Base-by-base conservation (phyloP, 2,797 vertebrate species). In the Hydrophis major region DNA sequence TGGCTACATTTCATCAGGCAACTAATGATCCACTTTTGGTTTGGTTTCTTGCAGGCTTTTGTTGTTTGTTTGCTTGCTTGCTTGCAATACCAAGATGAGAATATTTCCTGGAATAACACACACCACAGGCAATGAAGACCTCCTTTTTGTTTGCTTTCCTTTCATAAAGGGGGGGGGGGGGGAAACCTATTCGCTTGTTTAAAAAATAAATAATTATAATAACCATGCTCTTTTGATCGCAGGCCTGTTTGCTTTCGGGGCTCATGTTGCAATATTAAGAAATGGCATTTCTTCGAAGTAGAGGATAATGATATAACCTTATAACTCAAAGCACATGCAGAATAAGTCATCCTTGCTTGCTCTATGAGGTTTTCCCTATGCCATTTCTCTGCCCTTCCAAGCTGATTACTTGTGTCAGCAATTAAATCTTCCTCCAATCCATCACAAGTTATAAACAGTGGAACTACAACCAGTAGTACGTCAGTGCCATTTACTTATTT, bases 41-140 rank as follows among this genome's bases (percentile, higher is more conserved):
- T 42, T 42, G 74, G 3, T 42, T 78, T 78, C 13, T 42, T 78
- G 18, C 18, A 11, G n/a, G n/a, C 13, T 18, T n/a, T 32, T 69
- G 61, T 59, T 2, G 16, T 22, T n/a, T n/a, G 28, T 66, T 69
- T 69, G 74, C 25, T 78, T 22, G 74, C 11, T 4, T 25, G 37
- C 47, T 20, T 18, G n/a, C 3, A 61, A 28, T 53, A 2, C 14
- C 25, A 89, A 74, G 16, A 92, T 59, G 89, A 59, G 57, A 42
- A 1, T 57, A 56, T 55, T 94, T 94, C 37, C 37, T 88, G 92
- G 8, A 92, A 8, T 47, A 22, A 57, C 93, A 88, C 93, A 66
- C 66, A n/a, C 14, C 56, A 1, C 87, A 13, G 55, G 42, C 27
- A n/a, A 87, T 10, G n/a, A 59, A 92, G 42, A 8, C 1, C 14